These are phyloP conservation scores for Euglossa dilemma DNA, from an alignment of 1,140 invertebrate species.

Conservation along the genomic window DNA sequence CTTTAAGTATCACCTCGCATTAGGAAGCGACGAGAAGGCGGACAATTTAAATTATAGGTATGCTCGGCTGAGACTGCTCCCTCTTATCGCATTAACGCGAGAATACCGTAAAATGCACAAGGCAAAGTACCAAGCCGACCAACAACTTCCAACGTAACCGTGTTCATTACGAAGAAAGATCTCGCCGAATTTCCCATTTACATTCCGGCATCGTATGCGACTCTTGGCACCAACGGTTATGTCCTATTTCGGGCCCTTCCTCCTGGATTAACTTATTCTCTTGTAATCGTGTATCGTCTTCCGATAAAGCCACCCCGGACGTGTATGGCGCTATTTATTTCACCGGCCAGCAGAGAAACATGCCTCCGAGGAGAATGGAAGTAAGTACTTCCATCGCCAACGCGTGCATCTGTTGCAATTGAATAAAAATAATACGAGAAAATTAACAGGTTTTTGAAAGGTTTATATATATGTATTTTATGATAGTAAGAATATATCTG, in stretches of 20 bases:
- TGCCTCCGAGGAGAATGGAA: background rate
- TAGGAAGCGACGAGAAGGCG: conserved; percentile 60
- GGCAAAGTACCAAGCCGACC: conserved; percentile 42
- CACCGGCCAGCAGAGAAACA: background rate
- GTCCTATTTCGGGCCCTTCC: conserved; percentile 1
- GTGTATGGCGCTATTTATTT: background rate
- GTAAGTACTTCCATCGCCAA: background rate
- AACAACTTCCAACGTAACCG: conserved; percentile 54
- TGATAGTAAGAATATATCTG: no score
- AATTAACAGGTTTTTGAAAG: no score
- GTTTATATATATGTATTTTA: no score
- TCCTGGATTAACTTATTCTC: conserved; percentile 35
- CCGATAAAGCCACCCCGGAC: background rate
- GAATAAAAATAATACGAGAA: no score
- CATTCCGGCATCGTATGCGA: conserved; percentile 55
- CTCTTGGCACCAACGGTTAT: conserved; percentile 51
- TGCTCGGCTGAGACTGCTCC: conserved; percentile 56
- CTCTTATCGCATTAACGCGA: conserved; percentile 66
- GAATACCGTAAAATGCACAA: conserved; percentile 65
- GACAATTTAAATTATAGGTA: conserved; percentile 66
- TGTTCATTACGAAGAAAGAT: conserved; percentile 63
- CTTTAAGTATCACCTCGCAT: conserved; percentile 62
- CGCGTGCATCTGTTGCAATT: no score
- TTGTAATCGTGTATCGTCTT: conserved; percentile 24
- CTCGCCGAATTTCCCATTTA: conserved; percentile 62